A percentile compares a stretch with the other conserved stretches of the same genome.
phyloP scores from a whole-genome alignment of 1,140 invertebrate genomes.

The Prorops nasuta region DNA sequence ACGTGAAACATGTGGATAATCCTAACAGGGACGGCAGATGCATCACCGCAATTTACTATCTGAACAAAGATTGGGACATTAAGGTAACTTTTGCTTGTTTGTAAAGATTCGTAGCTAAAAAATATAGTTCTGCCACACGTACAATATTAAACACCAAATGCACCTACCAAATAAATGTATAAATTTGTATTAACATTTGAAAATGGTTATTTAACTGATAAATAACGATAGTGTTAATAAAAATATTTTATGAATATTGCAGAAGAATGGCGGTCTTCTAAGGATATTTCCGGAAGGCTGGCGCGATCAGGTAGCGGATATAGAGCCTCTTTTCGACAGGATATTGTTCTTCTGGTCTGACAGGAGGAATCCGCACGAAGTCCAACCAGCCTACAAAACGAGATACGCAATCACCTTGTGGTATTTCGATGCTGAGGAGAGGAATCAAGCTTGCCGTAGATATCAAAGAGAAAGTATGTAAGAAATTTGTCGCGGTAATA shows the following conservation, averaged over 20 bases:
- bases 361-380: conserved; percentile 93
- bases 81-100: conserved; percentile 49
- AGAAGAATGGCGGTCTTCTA: conserved; percentile 70
- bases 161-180: too few relatives aligned
- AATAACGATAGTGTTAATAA: too few relatives aligned
- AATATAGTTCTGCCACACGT: too few relatives aligned
- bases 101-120: too few relatives aligned
- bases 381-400: conserved; percentile 84
- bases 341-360: conserved; percentile 98
- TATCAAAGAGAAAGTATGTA: conserved; percentile 63
- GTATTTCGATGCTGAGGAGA: conserved; percentile 90
- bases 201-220: not conserved
- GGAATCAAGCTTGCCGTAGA: conserved; percentile 70
- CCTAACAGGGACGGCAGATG: conserved; percentile 93
- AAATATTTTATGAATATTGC: too few relatives aligned
- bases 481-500: not conserved
- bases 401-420: conserved; percentile 94
- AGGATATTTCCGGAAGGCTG: conserved; percentile 89
- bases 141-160: too few relatives aligned
- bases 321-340: conserved; percentile 90
- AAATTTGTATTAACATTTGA: not conserved
- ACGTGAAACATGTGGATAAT: conserved; percentile 97
- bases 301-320: conserved; percentile 81
- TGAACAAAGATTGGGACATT: conserved; percentile 90
- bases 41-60: conserved; percentile 94